Percentiles rank a stretch among this genome's conserved stretches.
These are phyloP conservation scores for Epinephelus moara DNA, from an alignment of 2,113 vertebrate species.

Conservation along the genomic window DNA sequence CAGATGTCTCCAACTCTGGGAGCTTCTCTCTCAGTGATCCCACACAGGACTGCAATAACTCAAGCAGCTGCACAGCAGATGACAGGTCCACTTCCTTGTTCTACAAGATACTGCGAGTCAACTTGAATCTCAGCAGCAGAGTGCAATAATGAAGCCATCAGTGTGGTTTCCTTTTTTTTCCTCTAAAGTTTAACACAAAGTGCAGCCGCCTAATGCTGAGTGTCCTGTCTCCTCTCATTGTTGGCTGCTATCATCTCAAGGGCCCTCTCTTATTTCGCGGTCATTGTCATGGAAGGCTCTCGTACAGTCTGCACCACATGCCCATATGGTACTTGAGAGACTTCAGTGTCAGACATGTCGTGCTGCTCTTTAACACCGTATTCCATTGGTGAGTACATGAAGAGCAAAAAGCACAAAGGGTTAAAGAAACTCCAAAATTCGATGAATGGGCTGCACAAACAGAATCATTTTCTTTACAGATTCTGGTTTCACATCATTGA, in stretches of 20 bases:
- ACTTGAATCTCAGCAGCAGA: slow-evolving; percentile 19
- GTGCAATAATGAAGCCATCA: slow-evolving; percentile 10
- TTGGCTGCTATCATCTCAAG: slow-evolving; percentile 18
- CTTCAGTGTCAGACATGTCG: slow-evolving; percentile 9
- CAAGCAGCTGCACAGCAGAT: neutral
- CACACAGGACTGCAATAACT: neutral
- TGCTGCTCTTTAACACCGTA: too few species aligned
- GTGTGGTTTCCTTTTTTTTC: neutral
- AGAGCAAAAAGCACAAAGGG: neutral
- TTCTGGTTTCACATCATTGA: neutral
- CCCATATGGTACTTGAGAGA: neutral
- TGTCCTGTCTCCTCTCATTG: slow-evolving; percentile 20
- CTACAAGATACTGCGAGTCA: neutral
- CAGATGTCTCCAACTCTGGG: slow-evolving; percentile 3
- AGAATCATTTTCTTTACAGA: neutral
- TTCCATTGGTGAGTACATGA: neutral
- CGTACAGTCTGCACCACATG: neutral
- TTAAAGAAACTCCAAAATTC: neutral
- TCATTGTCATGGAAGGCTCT: slow-evolving; percentile 5
- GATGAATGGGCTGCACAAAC: neutral
- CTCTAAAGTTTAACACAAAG: neutral
- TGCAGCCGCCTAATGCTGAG: slow-evolving; percentile 1
- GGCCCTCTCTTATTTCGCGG: neutral
- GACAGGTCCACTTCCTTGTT: slow-evolving; percentile 10
- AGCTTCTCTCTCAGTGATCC: neutral